Conservation (phyloP, 2,888 invertebrate species). For the Andrena camellia region DNA sequence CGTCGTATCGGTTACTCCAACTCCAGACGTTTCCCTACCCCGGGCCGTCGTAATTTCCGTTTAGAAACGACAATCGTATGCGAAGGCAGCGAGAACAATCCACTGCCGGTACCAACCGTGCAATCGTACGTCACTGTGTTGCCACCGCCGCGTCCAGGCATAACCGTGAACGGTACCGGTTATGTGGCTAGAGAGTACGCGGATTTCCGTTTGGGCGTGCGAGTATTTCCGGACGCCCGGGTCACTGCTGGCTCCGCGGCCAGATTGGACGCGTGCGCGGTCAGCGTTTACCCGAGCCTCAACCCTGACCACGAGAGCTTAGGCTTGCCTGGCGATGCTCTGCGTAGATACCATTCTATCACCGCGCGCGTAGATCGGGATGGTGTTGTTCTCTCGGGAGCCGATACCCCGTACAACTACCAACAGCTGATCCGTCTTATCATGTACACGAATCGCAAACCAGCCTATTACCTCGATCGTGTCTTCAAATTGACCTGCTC, state of each 20-base stretch:
- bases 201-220: constrained; percentile 94
- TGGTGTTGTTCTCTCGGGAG: constrained; percentile 93
- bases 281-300: constrained; percentile 97
- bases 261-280: constrained; percentile 96
- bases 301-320: constrained; percentile 98
- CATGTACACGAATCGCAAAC: constrained; percentile 97
- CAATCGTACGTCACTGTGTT: constrained; percentile 95
- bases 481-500: constrained; percentile 98
- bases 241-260: constrained; percentile 88
- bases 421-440: constrained; percentile 92
- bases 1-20: constrained; percentile 97
- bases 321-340: constrained; percentile 90
- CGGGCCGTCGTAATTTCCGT: constrained; percentile 95
- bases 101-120: constrained; percentile 90
- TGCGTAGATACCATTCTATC: constrained; percentile 90
- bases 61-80: constrained; percentile 91
- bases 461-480: constrained; percentile 97
- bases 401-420: constrained; percentile 92
- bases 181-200: constrained; percentile 94
- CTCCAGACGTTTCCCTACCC: constrained; percentile 96
- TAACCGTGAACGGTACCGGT: constrained; percentile 92
- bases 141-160: constrained; percentile 93
- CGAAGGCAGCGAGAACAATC: constrained; percentile 91
- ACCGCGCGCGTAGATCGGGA: constrained; percentile 96
- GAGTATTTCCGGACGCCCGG: constrained; percentile 94